Base-by-base conservation (phyloP, 2,797 vertebrate genomes). In the Phylloscopus collybita region DNA sequence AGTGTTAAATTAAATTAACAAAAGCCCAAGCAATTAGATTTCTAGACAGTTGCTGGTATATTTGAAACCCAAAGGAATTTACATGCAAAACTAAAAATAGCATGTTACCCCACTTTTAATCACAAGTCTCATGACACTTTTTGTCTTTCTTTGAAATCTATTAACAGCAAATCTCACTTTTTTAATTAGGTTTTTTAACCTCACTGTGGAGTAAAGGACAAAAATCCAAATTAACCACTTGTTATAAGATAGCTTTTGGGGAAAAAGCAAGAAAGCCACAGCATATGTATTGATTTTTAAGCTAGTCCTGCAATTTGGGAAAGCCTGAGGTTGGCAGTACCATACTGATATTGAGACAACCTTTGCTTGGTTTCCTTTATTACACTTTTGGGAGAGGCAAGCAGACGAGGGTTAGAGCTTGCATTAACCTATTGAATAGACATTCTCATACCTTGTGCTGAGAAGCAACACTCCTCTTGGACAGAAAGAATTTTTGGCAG, bases 201-300 rank as follows among this genome's bases (percentile, higher is more conserved):
- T 51, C 11, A 30, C 40, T 49, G 26, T 59, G 29, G 13, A 62
- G 9, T n/a, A 86, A 75, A 50, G 12, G 15, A 26, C 72, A 66
- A 88, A 78, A 86, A 49, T 60, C 49, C 42, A 62, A 82, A 80
- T 59, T 15, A 75, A 22, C 13, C 11, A 16, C 25, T 83, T 66
- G 14, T n/a, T 67, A 79, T 9, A 12, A 60, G 36, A 69, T 6
- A 44, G 25, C 10, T 84, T 16, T 45, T 30, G 2, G 27, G 19
- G 3, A 2, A 30, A 20, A 32, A n/a, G n/a, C 10, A n/a, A 34
- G 19, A 45, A 8, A 19, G 2, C 3, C 29, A n/a, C 2, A 10
- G 15, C 9, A 42, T 19, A 16, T 5, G 1, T 60, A 72, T 11
- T 51, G 32, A 60, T 47, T 93, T 94, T 50, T 22, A 73, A 81